phyloP scores from a whole-genome alignment of 2,888 invertebrate species.

The Drosophila mimetica region DNA sequence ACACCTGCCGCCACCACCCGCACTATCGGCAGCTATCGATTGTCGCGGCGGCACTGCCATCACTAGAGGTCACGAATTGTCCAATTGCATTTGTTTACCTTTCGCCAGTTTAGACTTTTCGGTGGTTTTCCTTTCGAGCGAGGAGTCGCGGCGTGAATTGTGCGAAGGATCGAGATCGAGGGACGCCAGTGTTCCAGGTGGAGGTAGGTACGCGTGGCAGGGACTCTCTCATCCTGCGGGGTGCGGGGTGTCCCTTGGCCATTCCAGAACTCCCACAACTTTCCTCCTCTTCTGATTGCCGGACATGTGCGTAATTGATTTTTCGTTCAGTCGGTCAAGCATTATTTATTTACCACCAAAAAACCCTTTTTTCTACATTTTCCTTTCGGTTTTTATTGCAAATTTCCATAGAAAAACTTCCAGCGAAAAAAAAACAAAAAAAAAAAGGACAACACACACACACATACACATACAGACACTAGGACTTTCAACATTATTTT shows the following conservation, averaged over 20 bases:
- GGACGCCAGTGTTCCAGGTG: not conserved
- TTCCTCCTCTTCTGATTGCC: slow-evolving; percentile 20
- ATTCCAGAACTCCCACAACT: too few species aligned
- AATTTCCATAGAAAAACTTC: slow-evolving; percentile 41
- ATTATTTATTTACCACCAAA: slow-evolving; percentile 17
- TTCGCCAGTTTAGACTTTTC: slow-evolving; percentile 40
- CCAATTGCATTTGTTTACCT: slow-evolving; percentile 58
- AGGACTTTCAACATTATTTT: slow-evolving; percentile 33
- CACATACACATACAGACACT: slow-evolving; percentile 1
- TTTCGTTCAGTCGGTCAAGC: slow-evolving; percentile 40
- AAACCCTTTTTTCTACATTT: not conserved
- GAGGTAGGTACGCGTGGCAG: not conserved
- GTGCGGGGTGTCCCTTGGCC: too few species aligned
- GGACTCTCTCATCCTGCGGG: not conserved
- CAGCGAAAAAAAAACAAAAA: not conserved
- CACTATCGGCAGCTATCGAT: slow-evolving; percentile 1
- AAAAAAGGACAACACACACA: slow-evolving; percentile 7
- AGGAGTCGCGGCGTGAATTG: slow-evolving; percentile 18
- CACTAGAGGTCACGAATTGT: slow-evolving; percentile 60
- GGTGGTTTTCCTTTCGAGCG: slow-evolving; percentile 30
- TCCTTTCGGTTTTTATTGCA: slow-evolving; percentile 30
- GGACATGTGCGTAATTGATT: slow-evolving; percentile 53
- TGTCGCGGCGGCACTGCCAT: slow-evolving; percentile 26
- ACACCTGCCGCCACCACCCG: not conserved
- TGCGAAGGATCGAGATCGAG: slow-evolving; percentile 13